Evolutionary conservation across 2,113 vertebrate genomes (phyloP), one percentile per base, ranked within the genome.

Genomic region (Pelecanoides urinatrix): DNA sequence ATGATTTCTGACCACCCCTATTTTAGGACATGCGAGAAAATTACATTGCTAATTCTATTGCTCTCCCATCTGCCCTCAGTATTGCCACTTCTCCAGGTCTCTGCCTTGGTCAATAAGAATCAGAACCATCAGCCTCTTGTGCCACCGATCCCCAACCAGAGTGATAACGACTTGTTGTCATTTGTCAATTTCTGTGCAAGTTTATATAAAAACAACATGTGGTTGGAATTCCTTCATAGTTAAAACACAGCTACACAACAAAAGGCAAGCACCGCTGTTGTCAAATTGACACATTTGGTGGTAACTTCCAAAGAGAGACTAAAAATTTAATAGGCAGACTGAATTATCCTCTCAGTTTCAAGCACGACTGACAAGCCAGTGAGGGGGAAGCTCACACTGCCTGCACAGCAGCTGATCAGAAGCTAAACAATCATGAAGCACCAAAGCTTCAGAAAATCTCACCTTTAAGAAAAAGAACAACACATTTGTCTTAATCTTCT

Each of bases 151-250:
- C n/a, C 16, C 10, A 49, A 9, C 16, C 7, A 3, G 16, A 68
- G 38, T 3, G 3, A 53, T 7, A 47, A 40, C 0, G 1, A 63
- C 6, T 45, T 1, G 0, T 30, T 13, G 9, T 32, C 38, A 55
- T 58, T 59, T 52, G 11, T 18, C 38, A 38, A 44, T 38, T 53
- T 74, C 44, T 73, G 59, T 42, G 19, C 49, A 36, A 65, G 11
- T 63, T 90, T 61, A 32, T 21, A 73, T 7, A 47, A 59, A 93
- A 73, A 38, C n/a, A 44, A 40, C 0, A 0, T 9, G 25, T 7
- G 10, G 38, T 21, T n/a, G 19, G 76, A 82, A 86, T 65, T 56
- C 4, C 2, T 70, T 70, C 18, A 11, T 11, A 70, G 34, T 40
- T 91, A 40, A 84, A 84, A 56, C 17, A 68, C 18, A 78, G 26